Evolutionary conservation across 2,113 vertebrate genomes (phyloP), one percentile per base, ranked within the genome.

Genomic region (Hippoglossus stenolepis): DNA sequence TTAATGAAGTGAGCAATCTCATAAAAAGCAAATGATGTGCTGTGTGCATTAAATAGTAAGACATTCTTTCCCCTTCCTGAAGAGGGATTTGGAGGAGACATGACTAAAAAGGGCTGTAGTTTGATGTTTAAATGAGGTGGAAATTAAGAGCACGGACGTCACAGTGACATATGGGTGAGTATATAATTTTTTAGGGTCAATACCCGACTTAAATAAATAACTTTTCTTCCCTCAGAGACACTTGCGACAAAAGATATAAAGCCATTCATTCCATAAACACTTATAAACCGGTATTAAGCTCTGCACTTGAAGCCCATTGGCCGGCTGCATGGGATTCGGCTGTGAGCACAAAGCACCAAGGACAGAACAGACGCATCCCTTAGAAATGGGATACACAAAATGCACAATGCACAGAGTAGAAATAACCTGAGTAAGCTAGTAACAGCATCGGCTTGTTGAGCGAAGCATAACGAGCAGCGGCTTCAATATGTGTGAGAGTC

Each of bases 251-350:
- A 70, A 57, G 54, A 58, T 71, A 62, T 65, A 61, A 80, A 47
- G 74, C 40, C 26, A 63, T 87, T 81, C 90, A 64, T 77, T 72
- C 66, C 53, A 23, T 77, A 78, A 84, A 73, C 75, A 57, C 77
- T 61, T 70, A 73, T 78, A 82, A 85, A 83, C 74, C 77, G 74
- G 67, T 77, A 68, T 82, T 64, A 82, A 70, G 72, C 73, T 45
- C 26, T 65, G 61, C 51, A 81, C 53, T 78, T 79, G 62, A 77
- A 84, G 79, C 79, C 77, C 65, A 78, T 77, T 81, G 75, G 85
- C 70, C 80, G 73, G 45, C 15, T 49, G 71, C 62, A 79, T 60
- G 63, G 74, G 69, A 86, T 82, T 76, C 85, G 83, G 77, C 74
- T 20, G 70, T 67, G 66, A 79, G 68, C 61, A 61, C 38, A 49